These are phyloP conservation scores for Halcyon senegalensis DNA, from an alignment of 2,113 vertebrate genomes.

Conservation along the genomic window DNA sequence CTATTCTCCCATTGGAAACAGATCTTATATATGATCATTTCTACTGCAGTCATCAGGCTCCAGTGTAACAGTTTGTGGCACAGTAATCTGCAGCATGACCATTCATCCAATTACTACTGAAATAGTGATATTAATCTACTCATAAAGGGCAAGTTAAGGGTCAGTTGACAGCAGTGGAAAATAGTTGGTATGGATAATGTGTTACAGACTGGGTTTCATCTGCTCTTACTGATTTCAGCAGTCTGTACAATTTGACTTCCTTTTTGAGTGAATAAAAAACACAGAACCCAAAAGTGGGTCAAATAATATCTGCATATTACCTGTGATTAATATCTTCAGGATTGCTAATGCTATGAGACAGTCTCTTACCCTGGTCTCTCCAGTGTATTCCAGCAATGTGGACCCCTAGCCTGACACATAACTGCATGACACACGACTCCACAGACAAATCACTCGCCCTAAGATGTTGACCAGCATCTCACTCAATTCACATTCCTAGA, in stretches of 20 bases:
- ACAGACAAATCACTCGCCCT: background rate
- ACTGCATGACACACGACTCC: rapidly evolving
- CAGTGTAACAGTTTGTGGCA: background rate
- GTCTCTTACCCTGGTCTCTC: background rate
- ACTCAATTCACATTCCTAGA: background rate
- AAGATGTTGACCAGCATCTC: background rate
- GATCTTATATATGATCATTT: background rate
- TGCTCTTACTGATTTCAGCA: background rate
- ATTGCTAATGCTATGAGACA: background rate
- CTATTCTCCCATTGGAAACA: background rate
- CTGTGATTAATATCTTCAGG: background rate
- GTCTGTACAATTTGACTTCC: background rate
- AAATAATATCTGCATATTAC: background rate
- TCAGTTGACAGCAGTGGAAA: background rate
- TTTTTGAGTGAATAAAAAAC: background rate
- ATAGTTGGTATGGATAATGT: background rate
- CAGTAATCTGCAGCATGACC: background rate
- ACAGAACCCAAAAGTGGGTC: background rate
- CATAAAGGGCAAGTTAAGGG: background rate
- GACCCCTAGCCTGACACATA: background rate
- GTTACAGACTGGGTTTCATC: background rate
- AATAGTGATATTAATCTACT: background rate
- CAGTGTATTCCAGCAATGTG: rapidly evolving
- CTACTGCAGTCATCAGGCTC: background rate
- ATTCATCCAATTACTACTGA: conserved; percentile 7